phyloP scores from a whole-genome alignment of 2,113 vertebrate genomes.

The Ammodytes dubius region DNA sequence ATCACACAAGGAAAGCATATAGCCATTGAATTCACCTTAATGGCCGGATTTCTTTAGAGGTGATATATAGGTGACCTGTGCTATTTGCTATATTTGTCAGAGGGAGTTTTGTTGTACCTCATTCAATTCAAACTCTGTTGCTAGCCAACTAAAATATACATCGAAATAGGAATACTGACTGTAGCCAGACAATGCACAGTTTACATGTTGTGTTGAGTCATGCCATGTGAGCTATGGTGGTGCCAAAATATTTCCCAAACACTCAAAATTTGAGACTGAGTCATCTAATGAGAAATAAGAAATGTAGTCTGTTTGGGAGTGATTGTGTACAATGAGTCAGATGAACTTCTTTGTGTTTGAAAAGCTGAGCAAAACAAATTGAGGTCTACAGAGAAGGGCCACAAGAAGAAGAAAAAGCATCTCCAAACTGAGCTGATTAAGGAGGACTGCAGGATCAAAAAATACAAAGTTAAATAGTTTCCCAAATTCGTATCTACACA shows the following conservation, averaged over 20 bases:
- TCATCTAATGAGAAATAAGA: not conserved
- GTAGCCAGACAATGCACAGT: not conserved
- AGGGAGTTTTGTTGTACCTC: not conserved
- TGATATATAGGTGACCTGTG: not conserved
- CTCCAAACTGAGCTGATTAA: slow-evolving; percentile 39
- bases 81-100: not conserved
- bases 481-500: not conserved
- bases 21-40: slow-evolving; percentile 38
- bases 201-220: not conserved
- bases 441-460: slow-evolving; percentile 28
- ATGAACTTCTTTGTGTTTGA: not conserved
- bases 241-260: not conserved
- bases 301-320: not conserved
- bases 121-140: not conserved
- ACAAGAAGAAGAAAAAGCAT: not conserved
- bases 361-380: slow-evolving; percentile 13
- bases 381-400: not conserved
- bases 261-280: not conserved
- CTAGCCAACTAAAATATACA: not conserved
- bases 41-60: not conserved
- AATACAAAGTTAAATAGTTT: not conserved
- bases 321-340: not conserved
- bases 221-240: not conserved
- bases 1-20: slow-evolving; percentile 51
- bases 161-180: not conserved